Percentiles rank a stretch among this genome's conserved stretches.
Evolutionary conservation across 92 coral and sea anemone species (phyloP).

Genomic region (Siderastrea siderea): DNA sequence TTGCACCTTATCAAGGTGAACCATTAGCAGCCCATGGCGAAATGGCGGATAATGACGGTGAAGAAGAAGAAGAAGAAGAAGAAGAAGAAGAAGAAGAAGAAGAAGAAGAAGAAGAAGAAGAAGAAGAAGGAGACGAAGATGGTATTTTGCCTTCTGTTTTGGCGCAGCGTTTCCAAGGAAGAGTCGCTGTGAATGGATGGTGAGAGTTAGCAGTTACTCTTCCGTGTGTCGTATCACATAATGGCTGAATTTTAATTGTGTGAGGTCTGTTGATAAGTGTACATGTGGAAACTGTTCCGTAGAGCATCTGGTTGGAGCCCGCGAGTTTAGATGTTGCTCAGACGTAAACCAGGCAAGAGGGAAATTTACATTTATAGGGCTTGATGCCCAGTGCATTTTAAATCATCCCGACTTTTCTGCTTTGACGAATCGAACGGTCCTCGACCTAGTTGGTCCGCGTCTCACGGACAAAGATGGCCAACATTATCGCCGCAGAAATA

Average conservation of each 20-base stretch:
- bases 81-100: too few relatives aligned
- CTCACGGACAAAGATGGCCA: neutral
- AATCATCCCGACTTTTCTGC: neutral
- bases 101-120: too few relatives aligned
- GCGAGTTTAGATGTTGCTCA: neutral
- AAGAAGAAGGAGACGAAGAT: conserved; percentile 17
- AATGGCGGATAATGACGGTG: conserved; percentile 1
- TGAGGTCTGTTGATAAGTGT: neutral
- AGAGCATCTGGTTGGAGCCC: neutral
- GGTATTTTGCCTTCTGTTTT: conserved; percentile 39
- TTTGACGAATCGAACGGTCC: neutral
- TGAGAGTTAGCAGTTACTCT: conserved; percentile 6
- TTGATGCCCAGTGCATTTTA: neutral
- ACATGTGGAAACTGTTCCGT: neutral
- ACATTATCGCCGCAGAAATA: neutral
- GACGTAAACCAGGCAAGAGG: neutral
- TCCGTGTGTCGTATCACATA: neutral
- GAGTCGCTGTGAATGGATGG: conserved; percentile 28
- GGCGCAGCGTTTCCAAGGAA: conserved; percentile 42
- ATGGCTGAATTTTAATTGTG: too few relatives aligned
- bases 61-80: too few relatives aligned
- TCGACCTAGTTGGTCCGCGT: neutral
- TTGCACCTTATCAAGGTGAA: conserved; percentile 37
- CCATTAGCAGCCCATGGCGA: conserved; percentile 6
- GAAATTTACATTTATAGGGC: neutral